A percentile compares a stretch with the other conserved stretches of the same genome.
Evolutionary conservation across 2,113 vertebrate genomes (phyloP).

Genomic region (Rhadina sibilatrix): DNA sequence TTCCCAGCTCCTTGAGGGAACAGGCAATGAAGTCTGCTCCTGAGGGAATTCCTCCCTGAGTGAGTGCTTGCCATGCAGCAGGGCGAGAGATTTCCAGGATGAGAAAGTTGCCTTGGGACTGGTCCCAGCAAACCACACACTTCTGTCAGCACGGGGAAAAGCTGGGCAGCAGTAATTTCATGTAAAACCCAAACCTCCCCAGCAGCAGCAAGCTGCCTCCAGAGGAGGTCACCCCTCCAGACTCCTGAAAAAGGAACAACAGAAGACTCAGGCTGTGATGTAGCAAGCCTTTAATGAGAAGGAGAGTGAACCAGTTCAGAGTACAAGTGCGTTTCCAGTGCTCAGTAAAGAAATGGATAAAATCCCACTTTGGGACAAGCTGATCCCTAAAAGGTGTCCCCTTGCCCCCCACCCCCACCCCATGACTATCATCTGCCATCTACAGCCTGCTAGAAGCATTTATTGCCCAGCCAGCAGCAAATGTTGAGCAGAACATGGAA

Average conservation of each 20-base stretch:
- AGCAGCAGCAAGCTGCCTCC: background rate
- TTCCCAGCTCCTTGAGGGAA: background rate
- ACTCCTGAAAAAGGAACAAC: background rate
- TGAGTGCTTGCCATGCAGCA: background rate
- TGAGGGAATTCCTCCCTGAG: background rate
- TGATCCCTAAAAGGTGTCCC: background rate
- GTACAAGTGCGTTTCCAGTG: background rate
- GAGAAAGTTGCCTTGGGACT: background rate
- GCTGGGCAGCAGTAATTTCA: background rate
- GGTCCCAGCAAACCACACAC: background rate
- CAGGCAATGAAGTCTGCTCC: background rate
- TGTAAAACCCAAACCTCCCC: background rate
- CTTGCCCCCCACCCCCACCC: background rate
- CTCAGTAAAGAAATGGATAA: background rate
- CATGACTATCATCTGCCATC: background rate
- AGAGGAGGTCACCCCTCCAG: background rate
- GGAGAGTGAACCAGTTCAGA: background rate
- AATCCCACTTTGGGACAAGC: background rate
- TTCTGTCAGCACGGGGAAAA: background rate
- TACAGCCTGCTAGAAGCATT: constrained; percentile 2
- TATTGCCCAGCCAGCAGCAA: background rate
- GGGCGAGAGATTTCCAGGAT: background rate
- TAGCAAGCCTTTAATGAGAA: constrained; percentile 50
- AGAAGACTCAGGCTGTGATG: background rate
- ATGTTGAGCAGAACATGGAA: background rate